These are phyloP conservation scores for Stomatorhinus ivindoensis DNA, from an alignment of 2,113 vertebrate species.

Conservation along the genomic window DNA sequence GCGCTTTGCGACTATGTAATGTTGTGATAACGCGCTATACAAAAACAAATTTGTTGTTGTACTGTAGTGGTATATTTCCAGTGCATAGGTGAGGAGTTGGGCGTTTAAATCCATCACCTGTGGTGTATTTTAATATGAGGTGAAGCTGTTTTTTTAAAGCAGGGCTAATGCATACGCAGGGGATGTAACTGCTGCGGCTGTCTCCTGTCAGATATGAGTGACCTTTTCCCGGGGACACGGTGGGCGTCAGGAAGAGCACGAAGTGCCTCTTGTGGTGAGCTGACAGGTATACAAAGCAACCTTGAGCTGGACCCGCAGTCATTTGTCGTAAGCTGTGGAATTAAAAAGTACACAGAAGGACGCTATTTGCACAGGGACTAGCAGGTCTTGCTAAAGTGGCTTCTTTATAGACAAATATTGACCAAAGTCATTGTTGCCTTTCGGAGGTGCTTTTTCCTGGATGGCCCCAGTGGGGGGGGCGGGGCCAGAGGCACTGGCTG, in stretches of 20 bases:
- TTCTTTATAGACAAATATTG: slow-evolving; percentile 10
- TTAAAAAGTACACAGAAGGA: neutral
- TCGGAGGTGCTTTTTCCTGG: neutral
- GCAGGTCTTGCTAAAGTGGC: neutral
- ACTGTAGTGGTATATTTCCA: neutral
- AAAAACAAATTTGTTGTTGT: too few relatives aligned
- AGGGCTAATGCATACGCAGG: neutral
- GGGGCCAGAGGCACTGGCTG: neutral
- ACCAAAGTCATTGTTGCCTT: slow-evolving; percentile 2
- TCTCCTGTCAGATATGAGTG: neutral
- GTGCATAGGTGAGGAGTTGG: neutral
- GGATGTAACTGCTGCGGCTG: neutral
- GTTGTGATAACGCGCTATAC: too few relatives aligned
- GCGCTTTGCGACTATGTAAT: too few relatives aligned
- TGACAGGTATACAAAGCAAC: neutral
- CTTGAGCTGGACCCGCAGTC: neutral
- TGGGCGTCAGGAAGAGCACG: neutral
- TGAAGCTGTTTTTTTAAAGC: neutral
- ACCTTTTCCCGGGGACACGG: neutral
- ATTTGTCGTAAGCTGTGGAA: neutral
- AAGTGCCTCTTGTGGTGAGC: neutral
- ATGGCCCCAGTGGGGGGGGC: neutral
- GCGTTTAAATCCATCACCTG: neutral
- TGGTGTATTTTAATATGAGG: neutral
- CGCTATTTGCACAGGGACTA: neutral